These are phyloP conservation scores for Arenaria interpres DNA, from an alignment of 2,113 vertebrate species.

Conservation along the genomic window DNA sequence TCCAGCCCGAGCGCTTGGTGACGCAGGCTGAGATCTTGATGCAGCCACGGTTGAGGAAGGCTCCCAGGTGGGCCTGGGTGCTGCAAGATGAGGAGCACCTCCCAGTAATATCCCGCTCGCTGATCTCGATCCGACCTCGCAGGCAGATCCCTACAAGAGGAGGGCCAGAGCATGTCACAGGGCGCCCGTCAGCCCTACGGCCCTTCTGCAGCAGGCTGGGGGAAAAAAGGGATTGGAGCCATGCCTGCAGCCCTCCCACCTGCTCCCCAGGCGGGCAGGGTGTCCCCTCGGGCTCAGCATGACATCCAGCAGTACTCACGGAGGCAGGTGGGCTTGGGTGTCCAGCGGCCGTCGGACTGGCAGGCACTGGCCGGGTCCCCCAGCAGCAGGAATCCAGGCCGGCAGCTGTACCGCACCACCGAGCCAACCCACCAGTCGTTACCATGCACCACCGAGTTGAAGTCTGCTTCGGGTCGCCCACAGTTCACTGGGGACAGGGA, in stretches of 20 bases:
- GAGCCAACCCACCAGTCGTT: conserved; percentile 88
- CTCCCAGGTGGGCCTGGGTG: conserved; percentile 66
- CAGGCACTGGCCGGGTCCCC: conserved; percentile 78
- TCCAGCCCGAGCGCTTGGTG: conserved; percentile 79
- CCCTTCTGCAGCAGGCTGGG: neutral
- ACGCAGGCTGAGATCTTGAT: conserved; percentile 76
- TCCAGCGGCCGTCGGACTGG: conserved; percentile 80
- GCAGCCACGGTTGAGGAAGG: conserved; percentile 71
- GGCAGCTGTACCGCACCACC: conserved; percentile 81
- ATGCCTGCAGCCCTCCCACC: neutral
- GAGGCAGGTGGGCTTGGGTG: conserved; percentile 77
- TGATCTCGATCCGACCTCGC: conserved; percentile 76
- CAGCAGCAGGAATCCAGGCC: conserved; percentile 79
- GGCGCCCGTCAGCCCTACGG: neutral
- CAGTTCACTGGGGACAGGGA: conserved; percentile 79
- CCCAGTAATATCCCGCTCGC: conserved; percentile 74
- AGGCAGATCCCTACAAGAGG: conserved; percentile 77
- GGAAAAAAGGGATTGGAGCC: accelerated
- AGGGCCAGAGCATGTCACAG: accelerated
- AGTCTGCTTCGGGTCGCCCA: conserved; percentile 79
- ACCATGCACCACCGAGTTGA: conserved; percentile 72
- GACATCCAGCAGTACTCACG: conserved; percentile 64
- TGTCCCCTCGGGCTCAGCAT: accelerated
- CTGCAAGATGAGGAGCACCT: conserved; percentile 78
- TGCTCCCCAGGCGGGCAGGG: neutral